phyloP scores from a whole-genome alignment of 2,888 invertebrate species.

The Apeira syringaria region DNA sequence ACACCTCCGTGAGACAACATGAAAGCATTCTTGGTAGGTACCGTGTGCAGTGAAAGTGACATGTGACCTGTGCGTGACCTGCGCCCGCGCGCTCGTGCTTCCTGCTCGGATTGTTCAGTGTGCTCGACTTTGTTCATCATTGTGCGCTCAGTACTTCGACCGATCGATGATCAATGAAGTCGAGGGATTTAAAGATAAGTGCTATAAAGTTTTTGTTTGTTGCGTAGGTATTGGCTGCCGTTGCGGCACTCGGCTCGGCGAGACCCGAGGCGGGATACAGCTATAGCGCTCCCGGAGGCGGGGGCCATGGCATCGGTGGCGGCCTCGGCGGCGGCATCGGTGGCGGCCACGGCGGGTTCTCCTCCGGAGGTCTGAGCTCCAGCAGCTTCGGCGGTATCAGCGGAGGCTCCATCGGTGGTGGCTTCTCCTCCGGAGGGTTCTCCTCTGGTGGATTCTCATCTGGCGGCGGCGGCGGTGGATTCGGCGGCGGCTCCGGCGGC shows the following conservation, averaged over 20 bases:
- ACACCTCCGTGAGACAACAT: constrained; percentile 81
- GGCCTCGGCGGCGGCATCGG: constrained; percentile 44
- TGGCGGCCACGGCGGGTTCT: constrained; percentile 55
- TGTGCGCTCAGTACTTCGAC: constrained; percentile 18
- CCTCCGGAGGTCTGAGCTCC: constrained; percentile 59
- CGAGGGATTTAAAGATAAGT: constrained; percentile 36
- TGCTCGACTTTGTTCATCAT: constrained; percentile 55
- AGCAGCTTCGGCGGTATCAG: constrained; percentile 62
- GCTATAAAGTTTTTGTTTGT: constrained; percentile 41
- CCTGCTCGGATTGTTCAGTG: constrained; percentile 62
- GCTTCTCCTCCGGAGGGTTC: constrained; percentile 48
- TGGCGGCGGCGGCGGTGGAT: constrained; percentile 53
- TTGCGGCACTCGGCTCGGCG: constrained; percentile 82
- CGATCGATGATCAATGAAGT: constrained; percentile 38
- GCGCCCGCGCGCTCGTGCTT: constrained; percentile 49
- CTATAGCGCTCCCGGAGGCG: constrained; percentile 77
- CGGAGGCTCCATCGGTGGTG: constrained; percentile 47
- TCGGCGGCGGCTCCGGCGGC: too few relatives aligned
- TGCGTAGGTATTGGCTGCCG: constrained; percentile 77
- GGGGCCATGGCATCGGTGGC: constrained; percentile 52
- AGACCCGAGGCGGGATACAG: constrained; percentile 86
- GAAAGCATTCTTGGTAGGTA: constrained; percentile 84
- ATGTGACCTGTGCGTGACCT: constrained; percentile 72
- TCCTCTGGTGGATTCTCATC: constrained; percentile 53
- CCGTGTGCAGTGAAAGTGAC: constrained; percentile 78